phyloP scores from a whole-genome alignment of 2,888 invertebrate species.

The Lepidonotus clava region DNA sequence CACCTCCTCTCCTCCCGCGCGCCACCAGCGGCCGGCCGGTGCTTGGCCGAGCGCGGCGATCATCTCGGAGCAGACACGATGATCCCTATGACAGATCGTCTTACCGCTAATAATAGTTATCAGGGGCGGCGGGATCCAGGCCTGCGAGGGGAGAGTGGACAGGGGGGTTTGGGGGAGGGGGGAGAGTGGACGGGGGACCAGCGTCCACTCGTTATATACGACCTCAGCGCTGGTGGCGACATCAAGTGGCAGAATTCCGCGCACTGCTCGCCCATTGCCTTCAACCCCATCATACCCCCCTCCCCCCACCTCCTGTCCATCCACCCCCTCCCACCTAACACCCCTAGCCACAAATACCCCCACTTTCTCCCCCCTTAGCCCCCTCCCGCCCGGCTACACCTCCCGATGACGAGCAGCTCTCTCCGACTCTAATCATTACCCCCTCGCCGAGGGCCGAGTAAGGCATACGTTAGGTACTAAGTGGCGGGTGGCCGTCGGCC shows the following conservation, averaged over 20 bases:
- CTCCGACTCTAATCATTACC: neutral
- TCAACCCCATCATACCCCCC: neutral
- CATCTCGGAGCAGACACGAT: slow-evolving; percentile 15
- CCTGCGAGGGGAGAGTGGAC: no score
- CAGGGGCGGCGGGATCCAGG: neutral
- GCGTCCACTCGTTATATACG: neutral
- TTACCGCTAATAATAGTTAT: slow-evolving; percentile 49
- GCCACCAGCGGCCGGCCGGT: neutral
- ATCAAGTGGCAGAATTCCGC: neutral
- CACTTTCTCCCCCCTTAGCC: neutral
- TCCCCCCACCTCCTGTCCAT: neutral
- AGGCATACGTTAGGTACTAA: neutral
- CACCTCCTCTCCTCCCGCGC: neutral
- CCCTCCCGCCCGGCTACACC: neutral
- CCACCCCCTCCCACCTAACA: neutral
- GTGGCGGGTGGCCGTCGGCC: neutral
- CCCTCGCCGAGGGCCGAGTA: neutral
- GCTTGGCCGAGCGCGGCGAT: no score
- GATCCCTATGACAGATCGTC: slow-evolving; percentile 33
- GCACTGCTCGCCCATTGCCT: no score
- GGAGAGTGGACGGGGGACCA: no score
- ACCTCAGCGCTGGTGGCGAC: no score
- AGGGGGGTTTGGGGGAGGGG: no score
- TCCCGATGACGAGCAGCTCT: neutral
- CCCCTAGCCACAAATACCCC: neutral